phyloP scores from a whole-genome alignment of 2,888 invertebrate species.

The Shargacucullia verbasci region DNA sequence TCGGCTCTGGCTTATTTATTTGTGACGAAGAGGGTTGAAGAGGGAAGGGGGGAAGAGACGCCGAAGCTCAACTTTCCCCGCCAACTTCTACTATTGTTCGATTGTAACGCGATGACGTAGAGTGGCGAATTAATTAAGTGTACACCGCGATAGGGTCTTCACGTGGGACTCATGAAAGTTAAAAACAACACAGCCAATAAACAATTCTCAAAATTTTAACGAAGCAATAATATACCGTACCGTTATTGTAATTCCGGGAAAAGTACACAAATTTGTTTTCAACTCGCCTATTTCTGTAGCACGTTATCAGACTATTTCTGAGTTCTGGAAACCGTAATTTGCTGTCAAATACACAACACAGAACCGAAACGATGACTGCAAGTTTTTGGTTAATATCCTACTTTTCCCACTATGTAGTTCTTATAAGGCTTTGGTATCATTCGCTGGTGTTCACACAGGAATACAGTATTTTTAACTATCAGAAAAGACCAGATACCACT shows the following conservation, averaged over 20 bases:
- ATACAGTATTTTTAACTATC: background rate
- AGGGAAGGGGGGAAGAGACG: slow-evolving; percentile 65
- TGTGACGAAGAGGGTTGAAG: slow-evolving; percentile 77
- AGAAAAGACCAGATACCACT: too few species aligned
- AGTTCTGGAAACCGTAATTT: background rate
- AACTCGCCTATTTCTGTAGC: background rate
- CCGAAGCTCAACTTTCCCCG: slow-evolving; percentile 74
- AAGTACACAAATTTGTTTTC: background rate
- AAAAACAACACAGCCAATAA: slow-evolving; percentile 15
- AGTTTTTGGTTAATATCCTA: background rate
- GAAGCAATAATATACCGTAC: background rate
- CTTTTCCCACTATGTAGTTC: background rate
- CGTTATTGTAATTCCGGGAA: background rate
- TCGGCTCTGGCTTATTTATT: slow-evolving; percentile 85
- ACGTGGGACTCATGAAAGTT: slow-evolving; percentile 19
- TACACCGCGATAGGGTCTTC: slow-evolving; percentile 18
- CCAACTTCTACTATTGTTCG: slow-evolving; percentile 72
- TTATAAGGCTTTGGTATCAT: background rate
- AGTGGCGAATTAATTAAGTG: slow-evolving; percentile 54
- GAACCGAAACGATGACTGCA: background rate
- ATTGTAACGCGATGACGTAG: slow-evolving; percentile 61
- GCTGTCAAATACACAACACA: slow-evolving; percentile 8
- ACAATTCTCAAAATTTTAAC: slow-evolving; percentile 3
- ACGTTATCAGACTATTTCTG: background rate
- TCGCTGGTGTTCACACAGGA: background rate